Percentiles rank a stretch among this genome's conserved stretches.
phyloP scores from a whole-genome alignment of 1,140 invertebrate species.

The Apis cerana region DNA sequence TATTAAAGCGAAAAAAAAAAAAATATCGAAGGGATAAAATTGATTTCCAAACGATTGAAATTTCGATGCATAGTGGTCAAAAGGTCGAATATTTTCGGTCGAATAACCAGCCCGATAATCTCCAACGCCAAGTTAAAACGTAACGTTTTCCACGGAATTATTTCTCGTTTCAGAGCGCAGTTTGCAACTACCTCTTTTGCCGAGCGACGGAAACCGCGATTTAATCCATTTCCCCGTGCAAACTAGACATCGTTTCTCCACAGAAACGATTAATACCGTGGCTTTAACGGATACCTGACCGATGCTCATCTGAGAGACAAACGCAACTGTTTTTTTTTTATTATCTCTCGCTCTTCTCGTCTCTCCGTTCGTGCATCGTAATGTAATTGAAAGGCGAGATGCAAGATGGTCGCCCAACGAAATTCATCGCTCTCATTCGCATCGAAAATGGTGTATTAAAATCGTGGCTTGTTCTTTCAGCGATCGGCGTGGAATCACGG shows the following conservation, averaged over 20 bases:
- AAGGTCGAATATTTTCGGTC: neutral
- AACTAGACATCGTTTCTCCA: conserved; percentile 50
- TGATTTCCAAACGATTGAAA: neutral
- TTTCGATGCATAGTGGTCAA: neutral
- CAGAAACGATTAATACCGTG: conserved; percentile 52
- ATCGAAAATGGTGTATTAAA: conserved; percentile 10
- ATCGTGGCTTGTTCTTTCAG: neutral
- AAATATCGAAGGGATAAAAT: neutral
- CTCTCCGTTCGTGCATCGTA: neutral
- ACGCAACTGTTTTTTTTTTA: neutral
- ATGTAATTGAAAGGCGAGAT: conserved; percentile 15
- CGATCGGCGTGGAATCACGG: neutral
- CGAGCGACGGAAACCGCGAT: conserved; percentile 47
- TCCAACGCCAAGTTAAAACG: neutral
- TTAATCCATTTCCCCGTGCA: conserved; percentile 57
- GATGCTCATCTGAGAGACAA: conserved; percentile 11
- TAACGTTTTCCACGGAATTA: conserved; percentile 52
- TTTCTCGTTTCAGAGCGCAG: conserved; percentile 37
- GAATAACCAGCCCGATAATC: conserved; percentile 41
- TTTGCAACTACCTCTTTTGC: conserved; percentile 31
- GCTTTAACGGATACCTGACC: conserved; percentile 30
- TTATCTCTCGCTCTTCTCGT: conserved; percentile 10
- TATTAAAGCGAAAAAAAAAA: neutral
- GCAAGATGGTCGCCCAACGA: conserved; percentile 13
- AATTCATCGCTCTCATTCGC: neutral